These are phyloP conservation scores for Urosaurus nigricauda DNA, from an alignment of 2,797 vertebrate genomes.

Conservation along the genomic window DNA sequence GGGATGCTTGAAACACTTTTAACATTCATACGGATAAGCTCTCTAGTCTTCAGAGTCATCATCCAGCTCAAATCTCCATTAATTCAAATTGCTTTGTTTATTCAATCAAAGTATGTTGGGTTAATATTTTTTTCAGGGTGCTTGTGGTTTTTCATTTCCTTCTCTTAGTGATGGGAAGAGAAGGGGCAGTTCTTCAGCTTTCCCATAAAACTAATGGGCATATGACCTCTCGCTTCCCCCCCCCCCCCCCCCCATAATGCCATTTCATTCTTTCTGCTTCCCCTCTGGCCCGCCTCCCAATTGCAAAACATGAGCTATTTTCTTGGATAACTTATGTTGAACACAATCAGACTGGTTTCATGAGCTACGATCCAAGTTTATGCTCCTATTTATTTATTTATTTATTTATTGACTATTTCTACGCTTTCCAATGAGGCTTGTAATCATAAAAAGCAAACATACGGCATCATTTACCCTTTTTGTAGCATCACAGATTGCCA, in stretches of 20 bases:
- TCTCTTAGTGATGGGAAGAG: not conserved
- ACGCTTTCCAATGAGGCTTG: not conserved
- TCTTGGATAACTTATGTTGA: not conserved
- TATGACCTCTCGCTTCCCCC: no score
- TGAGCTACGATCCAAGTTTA: not conserved
- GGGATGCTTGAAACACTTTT: no score
- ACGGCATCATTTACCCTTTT: not conserved
- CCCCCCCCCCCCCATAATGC: no score
- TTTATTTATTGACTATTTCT: not conserved
- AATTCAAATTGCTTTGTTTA: not conserved
- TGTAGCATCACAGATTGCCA: not conserved
- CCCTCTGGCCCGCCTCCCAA: no score
- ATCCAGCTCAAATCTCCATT: not conserved
- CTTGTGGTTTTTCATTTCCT: not conserved
- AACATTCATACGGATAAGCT: no score
- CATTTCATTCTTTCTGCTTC: not conserved
- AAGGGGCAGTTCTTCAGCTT: not conserved
- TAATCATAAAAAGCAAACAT: not conserved
- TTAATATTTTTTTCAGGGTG: no score
- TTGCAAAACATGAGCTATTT: not conserved
- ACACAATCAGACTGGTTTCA: not conserved
- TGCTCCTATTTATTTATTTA: not conserved
- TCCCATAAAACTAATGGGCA: not conserved
- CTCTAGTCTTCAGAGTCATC: no score
- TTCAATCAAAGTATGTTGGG: not conserved